Evolutionary conservation across 1,140 invertebrate species (phyloP), one percentile per base, ranked within the genome.

Genomic region (Dendroctonus ponderosae): DNA sequence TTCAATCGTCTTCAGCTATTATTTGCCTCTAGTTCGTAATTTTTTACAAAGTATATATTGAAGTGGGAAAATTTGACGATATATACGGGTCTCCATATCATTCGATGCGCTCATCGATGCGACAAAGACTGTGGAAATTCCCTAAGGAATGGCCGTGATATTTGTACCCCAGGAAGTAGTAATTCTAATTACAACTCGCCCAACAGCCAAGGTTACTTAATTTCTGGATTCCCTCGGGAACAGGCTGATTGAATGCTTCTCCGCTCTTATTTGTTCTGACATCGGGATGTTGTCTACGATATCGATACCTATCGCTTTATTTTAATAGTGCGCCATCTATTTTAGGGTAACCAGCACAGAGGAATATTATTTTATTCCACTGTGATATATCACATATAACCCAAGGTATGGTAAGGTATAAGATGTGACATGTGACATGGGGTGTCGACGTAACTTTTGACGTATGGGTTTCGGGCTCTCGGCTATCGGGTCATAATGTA

Each of bases 361-460:
- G 46, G 46, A 5, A n/a, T 14, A 48, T 48, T 5, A n/a, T 48
- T 48, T 48, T n/a, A 14, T 14, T 8, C 5, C 11, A 48, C 11
- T n/a, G 11, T 8, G 15, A 51, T 14, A 0, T 52, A 52, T 52
- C 9, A 14, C n/a, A 52, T 52, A 9, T 52, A 9, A 26, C 12
- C 26, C 37, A 8, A 26, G 50, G n/a, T n/a, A n/a, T 15, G 12
- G 5, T 5, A 56, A 56, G 41, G 53, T 62, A 67, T 59, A 60
- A 66, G 54, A 60, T 48, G 49, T 66, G 64, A 67, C 57, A 58
- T 15, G 57, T 67, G 65, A 67, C 52, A 40, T 67, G 65, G 65
- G 65, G 65, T 67, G 65, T 67, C 65, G 70, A 70, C 69, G 65
- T 67, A 69, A 68, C 64, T 71, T 69, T 71, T 71, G 67, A 71